Evolutionary conservation across 2,113 vertebrate species (phyloP).

Genomic region (Neogale vison): DNA sequence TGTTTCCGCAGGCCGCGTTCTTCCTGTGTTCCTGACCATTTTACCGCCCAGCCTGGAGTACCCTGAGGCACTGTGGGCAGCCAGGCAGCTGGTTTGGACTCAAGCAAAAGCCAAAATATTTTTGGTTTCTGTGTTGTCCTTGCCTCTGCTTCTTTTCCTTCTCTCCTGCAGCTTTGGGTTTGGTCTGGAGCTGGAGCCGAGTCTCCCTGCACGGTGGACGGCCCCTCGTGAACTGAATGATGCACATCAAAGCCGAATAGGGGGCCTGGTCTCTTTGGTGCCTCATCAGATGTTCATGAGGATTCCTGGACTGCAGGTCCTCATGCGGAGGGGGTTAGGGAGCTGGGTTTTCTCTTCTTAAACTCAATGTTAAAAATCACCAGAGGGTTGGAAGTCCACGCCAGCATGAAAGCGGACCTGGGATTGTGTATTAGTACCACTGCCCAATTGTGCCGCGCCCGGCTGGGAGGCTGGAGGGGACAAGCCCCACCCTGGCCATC

Average conservation of each 20-base stretch:
- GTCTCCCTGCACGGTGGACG: not conserved
- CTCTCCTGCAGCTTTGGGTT: not conserved
- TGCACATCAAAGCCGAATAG: not conserved
- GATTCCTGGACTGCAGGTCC: not conserved
- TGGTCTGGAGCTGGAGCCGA: not conserved
- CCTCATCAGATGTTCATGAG: not conserved
- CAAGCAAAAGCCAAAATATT: not conserved
- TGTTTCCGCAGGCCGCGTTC: not conserved
- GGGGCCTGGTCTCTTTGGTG: rapidly evolving
- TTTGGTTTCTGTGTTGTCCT: not conserved
- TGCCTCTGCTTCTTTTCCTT: not conserved
- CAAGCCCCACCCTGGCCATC: too few species aligned
- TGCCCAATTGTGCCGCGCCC: too few species aligned
- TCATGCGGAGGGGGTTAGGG: not conserved
- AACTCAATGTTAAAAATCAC: not conserved
- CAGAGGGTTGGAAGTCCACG: not conserved
- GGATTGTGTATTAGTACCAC: not conserved
- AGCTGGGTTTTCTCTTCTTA: not conserved
- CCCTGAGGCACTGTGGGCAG: not conserved
- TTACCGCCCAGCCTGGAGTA: not conserved
- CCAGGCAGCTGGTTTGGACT: not conserved
- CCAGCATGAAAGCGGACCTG: not conserved
- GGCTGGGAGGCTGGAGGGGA: not conserved
- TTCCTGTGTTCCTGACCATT: not conserved
- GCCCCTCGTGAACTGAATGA: too few species aligned